These are phyloP conservation scores for Cebuella pygmaea DNA, from an alignment of 2,797 vertebrate species.

Conservation along the genomic window DNA sequence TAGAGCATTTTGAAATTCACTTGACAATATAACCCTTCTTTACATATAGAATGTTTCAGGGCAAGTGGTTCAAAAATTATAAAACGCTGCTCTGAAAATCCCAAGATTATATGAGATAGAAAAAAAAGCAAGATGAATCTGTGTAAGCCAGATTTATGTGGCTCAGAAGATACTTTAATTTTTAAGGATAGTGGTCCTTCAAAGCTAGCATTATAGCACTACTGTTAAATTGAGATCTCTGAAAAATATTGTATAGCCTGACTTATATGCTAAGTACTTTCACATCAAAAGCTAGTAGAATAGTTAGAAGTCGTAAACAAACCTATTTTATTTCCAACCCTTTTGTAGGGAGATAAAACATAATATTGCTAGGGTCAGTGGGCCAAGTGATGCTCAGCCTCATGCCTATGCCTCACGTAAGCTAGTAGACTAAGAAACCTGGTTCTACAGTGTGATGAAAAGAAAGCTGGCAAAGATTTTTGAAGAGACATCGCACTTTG, in stretches of 20 bases:
- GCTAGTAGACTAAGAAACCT: not conserved
- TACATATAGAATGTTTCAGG: not conserved
- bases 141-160: not conserved
- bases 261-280: not conserved
- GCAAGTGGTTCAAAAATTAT: not conserved
- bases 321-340: not conserved
- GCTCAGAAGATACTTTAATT: conserved; percentile 1
- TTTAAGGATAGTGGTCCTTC: not conserved
- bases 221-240: not conserved
- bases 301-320: conserved; percentile 9
- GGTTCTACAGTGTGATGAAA: not conserved
- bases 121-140: not conserved
- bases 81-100: not conserved
- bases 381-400: not conserved
- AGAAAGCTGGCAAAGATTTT: conserved; percentile 16
- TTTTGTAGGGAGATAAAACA: not conserved
- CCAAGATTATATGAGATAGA: not conserved
- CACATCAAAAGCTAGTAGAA: not conserved
- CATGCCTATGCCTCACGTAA: not conserved
- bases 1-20: not conserved
- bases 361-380: not conserved
- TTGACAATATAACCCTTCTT: not conserved
- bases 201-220: not conserved
- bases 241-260: not conserved
- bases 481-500: not conserved